These are phyloP conservation scores for Eulemur mongoz DNA, from an alignment of 2,797 vertebrate genomes.

Conservation along the genomic window DNA sequence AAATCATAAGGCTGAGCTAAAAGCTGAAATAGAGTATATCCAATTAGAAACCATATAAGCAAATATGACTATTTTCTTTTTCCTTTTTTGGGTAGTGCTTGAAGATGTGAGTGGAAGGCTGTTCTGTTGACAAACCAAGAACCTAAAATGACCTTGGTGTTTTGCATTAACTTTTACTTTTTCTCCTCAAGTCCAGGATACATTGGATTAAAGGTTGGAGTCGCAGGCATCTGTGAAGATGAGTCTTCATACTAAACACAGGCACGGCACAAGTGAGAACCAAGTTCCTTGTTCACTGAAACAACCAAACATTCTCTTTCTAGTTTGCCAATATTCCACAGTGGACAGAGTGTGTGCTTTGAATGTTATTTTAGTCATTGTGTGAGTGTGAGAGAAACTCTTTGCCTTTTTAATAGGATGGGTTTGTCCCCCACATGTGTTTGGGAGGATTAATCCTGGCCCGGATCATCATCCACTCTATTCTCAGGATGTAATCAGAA, in stretches of 20 bases:
- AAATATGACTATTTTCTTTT: background rate
- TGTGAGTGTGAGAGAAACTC: background rate
- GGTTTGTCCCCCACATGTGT: background rate
- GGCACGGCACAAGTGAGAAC: background rate
- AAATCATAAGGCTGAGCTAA: conserved; percentile 42
- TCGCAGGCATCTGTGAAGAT: background rate
- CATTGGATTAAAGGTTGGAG: background rate
- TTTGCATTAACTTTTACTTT: background rate
- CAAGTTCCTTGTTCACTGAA: background rate
- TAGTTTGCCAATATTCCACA: background rate
- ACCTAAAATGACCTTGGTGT: background rate
- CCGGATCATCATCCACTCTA: background rate
- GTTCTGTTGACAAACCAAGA: background rate
- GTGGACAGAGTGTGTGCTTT: background rate
- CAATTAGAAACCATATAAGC: background rate
- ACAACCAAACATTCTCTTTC: background rate
- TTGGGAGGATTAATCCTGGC: background rate
- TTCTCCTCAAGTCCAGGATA: background rate
- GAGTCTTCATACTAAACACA: background rate
- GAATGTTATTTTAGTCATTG: background rate
- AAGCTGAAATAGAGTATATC: background rate
- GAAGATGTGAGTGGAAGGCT: background rate
- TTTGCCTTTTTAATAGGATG: background rate
- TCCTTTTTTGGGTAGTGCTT: background rate
- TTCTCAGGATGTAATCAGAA: background rate